These are phyloP conservation scores for Thinocorus orbignyianus DNA, from an alignment of 2,113 vertebrate species.

Conservation along the genomic window DNA sequence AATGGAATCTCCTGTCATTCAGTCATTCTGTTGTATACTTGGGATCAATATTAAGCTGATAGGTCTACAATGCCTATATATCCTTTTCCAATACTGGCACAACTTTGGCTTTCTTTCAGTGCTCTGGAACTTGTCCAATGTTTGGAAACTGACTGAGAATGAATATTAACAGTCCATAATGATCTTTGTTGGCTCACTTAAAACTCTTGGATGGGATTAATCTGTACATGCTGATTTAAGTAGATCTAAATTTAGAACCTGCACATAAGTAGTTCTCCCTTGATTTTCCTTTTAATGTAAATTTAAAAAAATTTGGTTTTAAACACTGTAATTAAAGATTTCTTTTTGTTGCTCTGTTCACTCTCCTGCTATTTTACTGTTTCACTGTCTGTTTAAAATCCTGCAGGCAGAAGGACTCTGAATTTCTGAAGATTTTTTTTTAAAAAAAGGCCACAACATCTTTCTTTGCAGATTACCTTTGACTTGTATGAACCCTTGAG, in stretches of 20 bases:
- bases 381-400: background rate
- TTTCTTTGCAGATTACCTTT: background rate
- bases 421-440: background rate
- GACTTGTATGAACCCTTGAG: background rate
- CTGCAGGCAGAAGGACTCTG: background rate
- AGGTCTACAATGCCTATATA: background rate
- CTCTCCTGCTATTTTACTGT: background rate
- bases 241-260: conserved; percentile 21
- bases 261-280: background rate
- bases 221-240: conserved; percentile 10
- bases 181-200: background rate
- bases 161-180: background rate
- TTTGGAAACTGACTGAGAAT: conserved; percentile 18
- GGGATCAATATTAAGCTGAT: background rate
- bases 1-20: background rate
- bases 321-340: background rate
- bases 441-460: background rate
- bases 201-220: conserved; percentile 20
- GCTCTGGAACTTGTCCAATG: background rate
- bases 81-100: background rate
- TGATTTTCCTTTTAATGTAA: conserved; percentile 6
- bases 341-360: background rate
- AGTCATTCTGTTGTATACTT: background rate
- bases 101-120: background rate
- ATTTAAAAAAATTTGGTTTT: background rate